Base-by-base conservation (phyloP, 2,113 vertebrate genomes). In the Noturus placidus region DNA sequence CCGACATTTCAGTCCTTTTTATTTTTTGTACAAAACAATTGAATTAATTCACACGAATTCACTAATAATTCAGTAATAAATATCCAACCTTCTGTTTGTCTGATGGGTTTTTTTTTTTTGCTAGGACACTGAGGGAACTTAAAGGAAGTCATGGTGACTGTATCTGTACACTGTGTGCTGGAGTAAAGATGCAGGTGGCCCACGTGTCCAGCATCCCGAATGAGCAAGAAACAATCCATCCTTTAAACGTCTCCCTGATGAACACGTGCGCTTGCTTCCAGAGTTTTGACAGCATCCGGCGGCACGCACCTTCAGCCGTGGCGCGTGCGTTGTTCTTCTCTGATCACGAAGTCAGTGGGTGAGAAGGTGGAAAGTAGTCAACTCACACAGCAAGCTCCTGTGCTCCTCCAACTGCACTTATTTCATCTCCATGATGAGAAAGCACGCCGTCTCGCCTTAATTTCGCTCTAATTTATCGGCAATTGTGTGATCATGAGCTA, bases 271-370 rank as follows among this genome's bases (percentile, higher is more conserved):
- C 77, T 83, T 87, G 65, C 87, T 82, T 87, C 77, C 86, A 56
- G 85, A 88, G 89, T 91, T 91, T 91, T 91, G 91, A 89, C 90
- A 91, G 91, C 86, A 89, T 91, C 92, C 88, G 88, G 83, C 88
- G 88, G 91, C 83, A 91, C 90, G 88, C 88, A 89, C 91, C 88
- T 90, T 87, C 90, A 90, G 85, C 82, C 50, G 84, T 78, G 84
- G 89, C 90, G 89, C 88, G 88, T 89, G 89, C 89, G 91, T 83
- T 70, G 86, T 84, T 86, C 87, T 77, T 85, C 87, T 89, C 90
- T 89, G 86, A 90, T 89, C 89, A 92, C 86, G 90, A 89, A 91
- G 87, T 72, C 90, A 88, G 91, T 92, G 88, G 91, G 91, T 88
- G 91, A 91, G 88, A 87, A 82, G 86, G 87, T 85, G 85, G 83